Base-by-base conservation (phyloP, 2,113 vertebrate genomes). In the Nyctibius bracteatus region DNA sequence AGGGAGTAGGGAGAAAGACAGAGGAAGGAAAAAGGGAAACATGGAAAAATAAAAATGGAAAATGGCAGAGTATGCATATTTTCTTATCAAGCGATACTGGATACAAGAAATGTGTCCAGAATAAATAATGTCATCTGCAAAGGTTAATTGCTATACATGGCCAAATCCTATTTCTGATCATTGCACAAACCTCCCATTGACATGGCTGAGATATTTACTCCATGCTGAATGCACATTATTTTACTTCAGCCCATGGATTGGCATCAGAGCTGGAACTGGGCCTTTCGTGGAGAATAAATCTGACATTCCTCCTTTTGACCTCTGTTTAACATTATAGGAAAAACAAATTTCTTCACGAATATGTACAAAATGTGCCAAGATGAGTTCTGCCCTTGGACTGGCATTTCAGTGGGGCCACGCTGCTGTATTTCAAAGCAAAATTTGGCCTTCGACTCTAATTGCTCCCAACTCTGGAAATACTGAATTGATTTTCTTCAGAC, bases 401-500 rank as follows among this genome's bases (percentile, higher is more conserved):
- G 86, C 61, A 52, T 92, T 93, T 92, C 62, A 54, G 37, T 7
- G 61, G 49, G 62, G 31, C 74, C 68, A 10, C 2, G 7, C 51
- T 77, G 85, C 84, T 86, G 74, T 62, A 86, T 70, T 92, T 86
- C 75, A 95, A 67, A 88, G 43, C 68, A 83, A 73, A 88, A 92
- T 63, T 79, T 94, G 86, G 92, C 90, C 75, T 88, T 93, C 7
- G 6, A 62, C 47, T 94, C 47, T 81, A 92, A 88, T 86, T 90
- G 68, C 81, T 88, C 68, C 82, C 61, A 92, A 13, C 57, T 93
- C 72, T 4, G 93, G 94, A 92, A 96, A 84, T 72, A 93, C 4
- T 83, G 82, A 95, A 96, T 93, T 92, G 82, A 95, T 97, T 96
- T 97, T 90, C 61, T 68, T 92, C 89, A 94, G 91, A 84, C 89